Conservation (phyloP, 2,797 vertebrate species). For the Galagoides demidoff region DNA sequence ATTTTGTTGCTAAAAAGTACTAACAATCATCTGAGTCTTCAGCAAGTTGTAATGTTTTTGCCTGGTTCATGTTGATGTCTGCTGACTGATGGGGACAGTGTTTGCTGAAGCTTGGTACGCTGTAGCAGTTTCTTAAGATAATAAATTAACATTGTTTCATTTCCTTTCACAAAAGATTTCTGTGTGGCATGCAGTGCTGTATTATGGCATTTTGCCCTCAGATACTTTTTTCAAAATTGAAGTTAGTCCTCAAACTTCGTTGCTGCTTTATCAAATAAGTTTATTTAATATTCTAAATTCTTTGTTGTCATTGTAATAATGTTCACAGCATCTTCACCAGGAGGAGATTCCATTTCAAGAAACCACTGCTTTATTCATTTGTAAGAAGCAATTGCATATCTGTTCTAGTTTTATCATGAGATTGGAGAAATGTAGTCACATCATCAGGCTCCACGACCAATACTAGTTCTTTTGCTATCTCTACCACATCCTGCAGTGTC, state of each 20-base stretch:
- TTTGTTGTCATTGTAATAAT: not conserved
- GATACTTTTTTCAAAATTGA: not conserved
- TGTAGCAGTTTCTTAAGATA: not conserved
- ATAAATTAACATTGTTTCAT: not conserved
- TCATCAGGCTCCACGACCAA: not conserved
- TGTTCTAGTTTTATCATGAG: not conserved
- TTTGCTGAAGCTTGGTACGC: not conserved
- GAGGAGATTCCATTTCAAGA: not conserved
- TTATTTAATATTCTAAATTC: not conserved
- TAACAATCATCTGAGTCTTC: not conserved
- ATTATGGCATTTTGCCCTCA: not conserved
- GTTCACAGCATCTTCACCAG: not conserved
- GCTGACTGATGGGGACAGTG: not conserved
- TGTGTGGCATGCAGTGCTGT: not conserved
- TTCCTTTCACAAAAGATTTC: not conserved
- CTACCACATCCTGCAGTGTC: not conserved
- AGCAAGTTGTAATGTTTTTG: not conserved
- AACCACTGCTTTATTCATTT: not conserved
- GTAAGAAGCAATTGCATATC: not conserved
- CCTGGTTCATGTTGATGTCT: not conserved
- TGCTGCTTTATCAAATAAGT: not conserved
- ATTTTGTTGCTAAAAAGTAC: not conserved
- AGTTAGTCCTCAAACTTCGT: not conserved
- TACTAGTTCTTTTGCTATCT: not conserved
- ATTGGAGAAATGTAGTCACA: not conserved